These are phyloP conservation scores for Tetranychus truncatus DNA, from an alignment of 2,888 invertebrate genomes.

Conservation along the genomic window DNA sequence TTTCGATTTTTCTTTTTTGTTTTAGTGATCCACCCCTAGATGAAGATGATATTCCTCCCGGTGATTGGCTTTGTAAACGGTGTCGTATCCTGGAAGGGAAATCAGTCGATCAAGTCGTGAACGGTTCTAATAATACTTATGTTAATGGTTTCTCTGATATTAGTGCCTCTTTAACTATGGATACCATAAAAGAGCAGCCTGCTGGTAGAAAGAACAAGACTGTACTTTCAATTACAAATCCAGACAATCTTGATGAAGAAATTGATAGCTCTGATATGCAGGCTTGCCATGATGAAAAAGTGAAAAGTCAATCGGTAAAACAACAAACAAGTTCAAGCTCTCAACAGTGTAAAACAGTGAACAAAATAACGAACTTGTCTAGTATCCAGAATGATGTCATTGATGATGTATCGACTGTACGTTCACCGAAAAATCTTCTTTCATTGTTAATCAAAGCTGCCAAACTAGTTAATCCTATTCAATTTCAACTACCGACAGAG, in stretches of 20 bases:
- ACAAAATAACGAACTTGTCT: not conserved
- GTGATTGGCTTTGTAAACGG: conserved; percentile 76
- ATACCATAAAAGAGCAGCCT: not conserved
- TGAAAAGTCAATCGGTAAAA: not conserved
- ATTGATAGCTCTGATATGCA: not conserved
- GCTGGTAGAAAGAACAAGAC: not conserved
- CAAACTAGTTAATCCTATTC: conserved; percentile 63
- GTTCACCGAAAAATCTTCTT: conserved; percentile 41
- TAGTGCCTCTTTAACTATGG: not conserved
- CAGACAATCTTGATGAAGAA: no score
- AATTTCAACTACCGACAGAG: conserved; percentile 68
- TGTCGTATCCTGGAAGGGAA: conserved; percentile 37
- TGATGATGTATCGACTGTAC: not conserved
- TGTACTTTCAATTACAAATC: not conserved
- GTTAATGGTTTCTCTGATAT: not conserved
- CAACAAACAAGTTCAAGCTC: no score
- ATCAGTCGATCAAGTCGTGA: not conserved
- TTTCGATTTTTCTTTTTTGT: conserved; percentile 23
- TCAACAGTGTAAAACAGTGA: no score
- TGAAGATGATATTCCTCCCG: conserved; percentile 67
- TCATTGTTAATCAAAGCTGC: conserved; percentile 63
- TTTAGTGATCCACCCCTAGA: conserved; percentile 75
- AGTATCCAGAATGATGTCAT: not conserved
- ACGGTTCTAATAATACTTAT: not conserved
- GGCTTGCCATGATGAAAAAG: not conserved